Evolutionary conservation across 2,888 invertebrate genomes (phyloP).

Genomic region (Cryptus armator): DNA sequence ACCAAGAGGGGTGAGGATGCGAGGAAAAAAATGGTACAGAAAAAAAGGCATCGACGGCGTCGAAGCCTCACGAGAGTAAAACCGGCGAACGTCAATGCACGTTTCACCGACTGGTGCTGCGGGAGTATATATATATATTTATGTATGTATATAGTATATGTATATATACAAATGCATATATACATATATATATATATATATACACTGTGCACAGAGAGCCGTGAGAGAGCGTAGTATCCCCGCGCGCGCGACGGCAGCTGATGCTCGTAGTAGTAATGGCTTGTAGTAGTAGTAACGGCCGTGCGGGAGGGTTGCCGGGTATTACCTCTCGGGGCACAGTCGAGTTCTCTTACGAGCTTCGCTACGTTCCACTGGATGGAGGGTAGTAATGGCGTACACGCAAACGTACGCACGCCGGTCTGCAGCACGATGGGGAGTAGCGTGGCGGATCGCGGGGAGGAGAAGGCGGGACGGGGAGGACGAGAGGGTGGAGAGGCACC

Average conservation of each 20-base stretch:
- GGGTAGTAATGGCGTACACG: conserved; percentile 78
- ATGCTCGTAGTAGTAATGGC: conserved; percentile 63
- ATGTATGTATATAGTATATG: no score
- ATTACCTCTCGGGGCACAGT: conserved; percentile 31
- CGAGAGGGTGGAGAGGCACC: no score
- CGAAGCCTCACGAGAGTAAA: conserved; percentile 21
- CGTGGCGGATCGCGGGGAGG: conserved; percentile 59
- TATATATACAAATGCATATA: no score
- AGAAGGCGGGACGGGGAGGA: conserved; percentile 19
- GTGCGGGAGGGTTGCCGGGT: conserved; percentile 38
- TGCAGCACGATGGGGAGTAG: conserved; percentile 20
- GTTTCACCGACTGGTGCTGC: no score
- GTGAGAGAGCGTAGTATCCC: conserved; percentile 32
- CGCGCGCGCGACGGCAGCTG: conserved; percentile 15
- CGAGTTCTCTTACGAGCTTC: conserved; percentile 41
- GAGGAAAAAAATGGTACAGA: conserved; percentile 32
- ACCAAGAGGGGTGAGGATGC: not conserved
- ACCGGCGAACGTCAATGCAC: not conserved
- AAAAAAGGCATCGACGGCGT: conserved; percentile 42
- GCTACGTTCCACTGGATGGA: conserved; percentile 41
- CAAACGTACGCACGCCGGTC: conserved; percentile 79
- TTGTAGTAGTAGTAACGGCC: conserved; percentile 60
- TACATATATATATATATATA: no score
- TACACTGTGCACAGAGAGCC: not conserved
- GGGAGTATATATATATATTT: no score